Conservation (phyloP, 2,797 vertebrate genomes). For the Chrysocyon brachyurus region DNA sequence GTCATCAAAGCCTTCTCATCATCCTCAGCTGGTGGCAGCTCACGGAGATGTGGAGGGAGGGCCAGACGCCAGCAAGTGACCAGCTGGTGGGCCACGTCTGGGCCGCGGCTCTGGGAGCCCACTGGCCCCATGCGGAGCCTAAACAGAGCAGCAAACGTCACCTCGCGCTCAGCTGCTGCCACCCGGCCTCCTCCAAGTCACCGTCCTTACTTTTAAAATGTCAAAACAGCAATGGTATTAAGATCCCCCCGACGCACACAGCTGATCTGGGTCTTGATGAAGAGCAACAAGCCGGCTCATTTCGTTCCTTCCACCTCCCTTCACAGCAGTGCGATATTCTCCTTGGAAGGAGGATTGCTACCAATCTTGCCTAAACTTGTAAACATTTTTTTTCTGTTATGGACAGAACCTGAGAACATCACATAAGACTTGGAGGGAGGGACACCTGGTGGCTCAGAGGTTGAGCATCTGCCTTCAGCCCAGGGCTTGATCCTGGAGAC, state of each 20-base stretch:
- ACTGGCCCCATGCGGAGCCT: neutral
- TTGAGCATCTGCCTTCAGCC: too few species aligned
- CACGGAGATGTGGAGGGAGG: neutral
- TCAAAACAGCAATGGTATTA: too few species aligned
- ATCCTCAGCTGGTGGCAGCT: constrained; percentile 76
- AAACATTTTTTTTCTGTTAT: neutral
- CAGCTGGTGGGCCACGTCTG: neutral
- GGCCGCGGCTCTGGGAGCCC: constrained; percentile 28
- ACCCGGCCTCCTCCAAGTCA: neutral
- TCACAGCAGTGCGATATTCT: neutral
- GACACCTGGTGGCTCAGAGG: too few species aligned
- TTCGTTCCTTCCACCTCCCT: neutral
- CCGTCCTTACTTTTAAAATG: neutral
- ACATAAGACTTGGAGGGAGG: neutral
- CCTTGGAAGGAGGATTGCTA: neutral
- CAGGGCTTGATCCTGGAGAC: too few species aligned
- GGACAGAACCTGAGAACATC: neutral
- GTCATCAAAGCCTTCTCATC: constrained; percentile 82
- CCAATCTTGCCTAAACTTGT: neutral
- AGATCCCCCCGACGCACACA: too few species aligned
- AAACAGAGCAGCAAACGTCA: neutral
- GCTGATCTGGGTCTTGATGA: neutral
- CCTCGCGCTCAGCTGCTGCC: neutral
- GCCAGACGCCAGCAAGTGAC: constrained; percentile 54
- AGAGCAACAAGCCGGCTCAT: neutral